Base-by-base conservation (phyloP, 2,113 vertebrate species). In the Barbus barbus region DNA sequence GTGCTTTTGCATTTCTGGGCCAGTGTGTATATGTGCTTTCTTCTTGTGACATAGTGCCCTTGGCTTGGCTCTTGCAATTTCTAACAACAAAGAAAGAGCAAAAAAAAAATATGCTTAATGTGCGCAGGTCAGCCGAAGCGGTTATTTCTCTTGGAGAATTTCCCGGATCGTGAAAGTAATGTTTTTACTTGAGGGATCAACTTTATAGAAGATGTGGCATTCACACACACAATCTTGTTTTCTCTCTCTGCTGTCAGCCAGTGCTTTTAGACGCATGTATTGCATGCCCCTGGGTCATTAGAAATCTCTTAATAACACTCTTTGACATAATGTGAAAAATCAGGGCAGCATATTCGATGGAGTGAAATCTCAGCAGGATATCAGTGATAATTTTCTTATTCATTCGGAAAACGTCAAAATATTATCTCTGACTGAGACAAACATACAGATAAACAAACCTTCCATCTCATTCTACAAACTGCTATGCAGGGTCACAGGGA, bases 141-240 rank as follows among this genome's bases (percentile, higher is more conserved):
- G 80, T 69, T 79, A 71, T 51, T 36, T 28, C 31, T 76, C 12
- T 60, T 60, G n/a, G 26, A 67, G 26, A 31, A 83, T 78, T 53
- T 85, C 60, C 63, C 36, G 51, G 78, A 31, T n/a, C 58, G 61
- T 26, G 33, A 84, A 82, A 84, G 80, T 78, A 61, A 38, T 79
- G 63, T 53, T 86, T 67, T 85, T 83, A 73, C 83, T 83, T 63
- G 28, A 63, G 85, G 83, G 73, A 18, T 51, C n/a, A 51, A 60
- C 56, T 31, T 63, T 51, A 85, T 14, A 33, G 36, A n/a, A 20
- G 26, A 77, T 33, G 13, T 22, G 18, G 16, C 63, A 9, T 56
- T 18, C 67, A 41, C 31, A 73, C 53, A 53, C 65, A 28, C 46
- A 13, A 71, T 61, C 28, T 75, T 41, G 16, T 22, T 44, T 36